Percentiles rank a stretch among this genome's conserved stretches.
These are phyloP conservation scores for Podotricha telesiphe DNA, from an alignment of 2,888 invertebrate genomes.

Conservation along the genomic window DNA sequence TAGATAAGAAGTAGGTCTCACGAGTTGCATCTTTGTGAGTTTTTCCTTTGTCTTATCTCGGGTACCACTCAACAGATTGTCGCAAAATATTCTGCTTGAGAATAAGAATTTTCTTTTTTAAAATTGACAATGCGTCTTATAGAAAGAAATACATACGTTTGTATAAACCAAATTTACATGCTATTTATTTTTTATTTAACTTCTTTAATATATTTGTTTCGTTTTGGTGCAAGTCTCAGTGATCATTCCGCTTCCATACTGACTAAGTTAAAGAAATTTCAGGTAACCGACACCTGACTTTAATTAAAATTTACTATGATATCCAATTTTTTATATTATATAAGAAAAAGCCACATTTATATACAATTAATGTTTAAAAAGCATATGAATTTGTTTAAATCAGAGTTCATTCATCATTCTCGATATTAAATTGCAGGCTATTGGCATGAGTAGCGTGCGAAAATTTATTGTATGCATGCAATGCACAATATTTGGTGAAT, in stretches of 20 bases:
- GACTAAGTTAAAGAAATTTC: no score
- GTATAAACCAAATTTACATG: neutral
- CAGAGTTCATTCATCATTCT: conserved; percentile 51
- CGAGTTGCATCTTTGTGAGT: conserved; percentile 46
- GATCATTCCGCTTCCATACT: no score
- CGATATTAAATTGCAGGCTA: conserved; percentile 53
- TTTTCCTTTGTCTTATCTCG: conserved; percentile 46
- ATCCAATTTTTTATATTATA: conserved; percentile 13
- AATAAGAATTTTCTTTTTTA: conserved; percentile 41
- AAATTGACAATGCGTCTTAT: conserved; percentile 40
- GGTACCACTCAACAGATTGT: conserved; percentile 48
- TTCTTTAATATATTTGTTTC: neutral
- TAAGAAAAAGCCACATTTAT: conserved; percentile 27
- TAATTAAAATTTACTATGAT: no score
- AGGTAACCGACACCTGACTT: no score
- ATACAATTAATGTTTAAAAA: conserved; percentile 32
- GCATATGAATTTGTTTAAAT: conserved; percentile 37
- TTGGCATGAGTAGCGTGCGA: conserved; percentile 58
- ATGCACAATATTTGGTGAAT: conserved; percentile 63
- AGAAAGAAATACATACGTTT: conserved; percentile 26
- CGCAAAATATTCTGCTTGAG: conserved; percentile 43
- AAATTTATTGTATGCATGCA: conserved; percentile 63
- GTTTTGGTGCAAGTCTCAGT: no score
- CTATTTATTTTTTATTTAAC: conserved; percentile 18
- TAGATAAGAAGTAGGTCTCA: conserved; percentile 47